These are phyloP conservation scores for Osmerus eperlanus DNA, from an alignment of 2,113 vertebrate genomes.

Conservation along the genomic window DNA sequence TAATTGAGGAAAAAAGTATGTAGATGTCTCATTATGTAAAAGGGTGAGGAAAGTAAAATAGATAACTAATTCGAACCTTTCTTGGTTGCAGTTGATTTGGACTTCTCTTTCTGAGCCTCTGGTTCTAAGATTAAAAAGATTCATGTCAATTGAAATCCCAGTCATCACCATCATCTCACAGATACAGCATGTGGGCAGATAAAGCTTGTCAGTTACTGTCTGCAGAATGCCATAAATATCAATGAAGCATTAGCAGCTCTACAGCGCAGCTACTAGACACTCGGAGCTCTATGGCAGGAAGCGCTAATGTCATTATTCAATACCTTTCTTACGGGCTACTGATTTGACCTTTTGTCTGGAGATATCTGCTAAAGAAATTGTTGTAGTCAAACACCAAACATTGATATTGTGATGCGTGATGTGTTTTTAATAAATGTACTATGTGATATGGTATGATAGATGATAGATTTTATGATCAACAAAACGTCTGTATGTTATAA, in stretches of 20 bases:
- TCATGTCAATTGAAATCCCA: too few relatives aligned
- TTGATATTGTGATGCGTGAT: not conserved
- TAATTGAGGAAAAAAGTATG: too few relatives aligned
- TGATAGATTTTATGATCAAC: too few relatives aligned
- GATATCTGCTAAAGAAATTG: not conserved
- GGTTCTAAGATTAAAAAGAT: conserved; percentile 32
- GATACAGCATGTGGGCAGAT: too few relatives aligned
- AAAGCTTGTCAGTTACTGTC: too few relatives aligned
- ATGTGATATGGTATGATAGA: not conserved
- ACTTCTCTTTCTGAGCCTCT: conserved; percentile 42
- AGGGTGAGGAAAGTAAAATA: not conserved
- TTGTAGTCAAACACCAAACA: not conserved
- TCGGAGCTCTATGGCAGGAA: not conserved
- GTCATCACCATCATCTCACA: too few relatives aligned
- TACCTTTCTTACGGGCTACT: conserved; percentile 24
- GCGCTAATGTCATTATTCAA: not conserved
- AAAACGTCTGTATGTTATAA: too few relatives aligned
- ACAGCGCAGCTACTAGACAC: too few relatives aligned
- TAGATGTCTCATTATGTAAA: too few relatives aligned
- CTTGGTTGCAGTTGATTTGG: conserved; percentile 43
- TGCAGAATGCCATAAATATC: too few relatives aligned
- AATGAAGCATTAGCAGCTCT: not conserved
- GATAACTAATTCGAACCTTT: conserved; percentile 47
- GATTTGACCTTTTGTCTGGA: conserved; percentile 3
- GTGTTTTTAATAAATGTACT: too few relatives aligned